Evolutionary conservation across 1,140 invertebrate species (phyloP), one percentile per base, ranked within the genome.

Genomic region (Drosophila lini): DNA sequence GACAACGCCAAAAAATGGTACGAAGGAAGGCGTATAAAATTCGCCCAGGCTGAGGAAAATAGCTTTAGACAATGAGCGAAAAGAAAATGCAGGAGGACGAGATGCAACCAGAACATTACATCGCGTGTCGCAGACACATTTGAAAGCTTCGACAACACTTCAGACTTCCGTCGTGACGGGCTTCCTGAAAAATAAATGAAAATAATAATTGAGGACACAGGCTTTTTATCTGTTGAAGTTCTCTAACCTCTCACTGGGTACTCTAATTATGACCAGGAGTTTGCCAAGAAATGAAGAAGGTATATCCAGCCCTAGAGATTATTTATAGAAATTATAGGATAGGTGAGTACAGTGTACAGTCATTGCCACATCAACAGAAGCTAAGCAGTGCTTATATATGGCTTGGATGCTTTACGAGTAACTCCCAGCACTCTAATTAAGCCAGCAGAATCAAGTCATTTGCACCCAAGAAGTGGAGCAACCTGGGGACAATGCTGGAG

Each of bases 91-190:
- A 50, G 40, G 28, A 5, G 67, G 38, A 41, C 34, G 56, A 34
- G 56, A 28, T 65, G 67, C 40, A 60, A 47, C 61, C 71, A 71
- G 71, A 70, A 80, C 76, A 77, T 80, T 80, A 77, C 77, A 89
- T 88, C 84, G 83, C 77, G 77, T 88, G 83, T 89, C 61, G 61
- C 78, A 88, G 74, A 84, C 84, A 79, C 80, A 89, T 88, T 88
- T 86, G 80, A 86, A 83, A 68, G 61, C 80, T 70, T 71, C 84
- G 80, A 80, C 83, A 81, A 88, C 76, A 79, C 84, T 89, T 83
- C 68, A 83, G 84, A 80, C 84, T 83, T 86, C 82, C 83, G 83
- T 65, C 40, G 36, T 40, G 71, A 67, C 59, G 74, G 41, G 47
- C 57, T 60, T 40, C 62, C 19, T 10, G 60, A 45, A 67, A 69